Evolutionary conservation across 2,113 vertebrate genomes (phyloP), one percentile per base, ranked within the genome.

Genomic region (Loxodonta africana): DNA sequence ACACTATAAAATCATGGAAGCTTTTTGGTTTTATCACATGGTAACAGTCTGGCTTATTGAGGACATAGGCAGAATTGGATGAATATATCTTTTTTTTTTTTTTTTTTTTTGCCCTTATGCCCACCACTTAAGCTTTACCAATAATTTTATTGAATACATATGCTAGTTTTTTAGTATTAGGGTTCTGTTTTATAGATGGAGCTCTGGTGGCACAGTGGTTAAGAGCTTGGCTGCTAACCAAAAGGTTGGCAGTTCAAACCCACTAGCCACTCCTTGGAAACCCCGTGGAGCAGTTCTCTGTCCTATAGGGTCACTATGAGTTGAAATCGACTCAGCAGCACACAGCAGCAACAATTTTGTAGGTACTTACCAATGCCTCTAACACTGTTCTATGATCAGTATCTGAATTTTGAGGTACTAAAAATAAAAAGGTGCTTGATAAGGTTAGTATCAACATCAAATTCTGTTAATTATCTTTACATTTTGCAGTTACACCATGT

Each of bases 391-490:
- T 78, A 6, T 67, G 12, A 33, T 57, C n/a, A 33, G 0, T 71
- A 23, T 77, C 28, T 95, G 74, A 93, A 86, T 65, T 97, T 84
- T 65, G 60, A 81, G n/a, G 23, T 77, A 67, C 76, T 76, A 53
- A 76, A 88, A 84, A 84, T 91, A 51, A 71, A 83, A 92, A 48
- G 84, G n/a, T 48, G 26, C 37, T 11, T 88, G 53, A 60, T 93
- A 83, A 77, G 62, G 9, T 85, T 88, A 65, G 1, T 88, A 26
- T n/a, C 21, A 28, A 6, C 37, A 41, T 67, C 51, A 78, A 20
- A 92, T 6, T 44, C 41, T 90, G 33, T 92, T 46, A 26, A 62
- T 63, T 94, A 85, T 82, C 83, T 91, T 95, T 23, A 91, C 1
- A 78, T 41, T 88, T 84, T 87, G 10, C 25, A 26, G 33, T 86